Conservation (phyloP, 2,797 vertebrate genomes). For the Eutrigla gurnardus region DNA sequence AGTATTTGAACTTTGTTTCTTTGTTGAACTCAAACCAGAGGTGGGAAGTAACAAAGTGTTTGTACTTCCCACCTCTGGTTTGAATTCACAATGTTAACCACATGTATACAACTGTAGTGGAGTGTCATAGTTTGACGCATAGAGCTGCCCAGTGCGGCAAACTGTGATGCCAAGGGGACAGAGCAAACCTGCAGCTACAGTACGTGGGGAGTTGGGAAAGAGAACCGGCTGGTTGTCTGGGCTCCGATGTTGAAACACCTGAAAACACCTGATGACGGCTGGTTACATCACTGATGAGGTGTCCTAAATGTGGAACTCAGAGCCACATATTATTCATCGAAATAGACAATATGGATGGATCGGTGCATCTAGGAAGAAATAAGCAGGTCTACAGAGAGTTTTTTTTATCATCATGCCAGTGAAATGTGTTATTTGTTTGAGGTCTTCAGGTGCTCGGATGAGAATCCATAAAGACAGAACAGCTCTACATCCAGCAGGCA, state of each 20-base stretch:
- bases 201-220: not conserved
- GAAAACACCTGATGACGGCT: not conserved
- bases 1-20: too few relatives aligned
- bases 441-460: constrained; percentile 1
- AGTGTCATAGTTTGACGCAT: not conserved
- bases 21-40: not conserved
- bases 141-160: not conserved
- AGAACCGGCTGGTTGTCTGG: not conserved
- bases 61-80: not conserved
- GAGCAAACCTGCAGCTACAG: not conserved
- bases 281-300: not conserved
- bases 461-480: constrained; percentile 9
- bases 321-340: not conserved
- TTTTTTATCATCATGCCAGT: not conserved
- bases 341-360: not conserved
- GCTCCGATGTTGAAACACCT: not conserved
- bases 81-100: not conserved
- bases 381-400: not conserved
- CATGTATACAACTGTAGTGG: not conserved
- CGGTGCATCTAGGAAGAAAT: not conserved
- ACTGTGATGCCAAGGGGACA: not conserved
- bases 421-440: not conserved
- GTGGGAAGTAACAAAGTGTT: not conserved
- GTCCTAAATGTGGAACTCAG: too few relatives aligned
- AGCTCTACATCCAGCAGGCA: constrained; percentile 49